phyloP scores from a whole-genome alignment of 2,888 invertebrate species.

The Mechanitis messenoides region DNA sequence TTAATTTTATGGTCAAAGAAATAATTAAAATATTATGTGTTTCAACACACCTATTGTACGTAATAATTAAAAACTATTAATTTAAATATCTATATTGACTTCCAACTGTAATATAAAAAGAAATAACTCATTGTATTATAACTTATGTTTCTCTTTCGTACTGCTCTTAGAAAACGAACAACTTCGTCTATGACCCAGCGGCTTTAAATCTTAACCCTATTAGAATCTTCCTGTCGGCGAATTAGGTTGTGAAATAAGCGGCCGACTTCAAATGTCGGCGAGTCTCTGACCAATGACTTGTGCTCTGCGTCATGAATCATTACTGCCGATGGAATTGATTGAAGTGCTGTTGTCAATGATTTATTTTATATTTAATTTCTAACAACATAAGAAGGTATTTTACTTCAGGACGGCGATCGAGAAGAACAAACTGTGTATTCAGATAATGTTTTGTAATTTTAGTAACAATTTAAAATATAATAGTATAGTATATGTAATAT shows the following conservation, averaged over 20 bases:
- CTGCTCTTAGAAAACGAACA: constrained; percentile 1
- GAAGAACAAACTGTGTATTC: no score
- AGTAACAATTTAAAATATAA: no score
- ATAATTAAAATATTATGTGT: no score
- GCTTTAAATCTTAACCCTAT: constrained; percentile 68
- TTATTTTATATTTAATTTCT: constrained; percentile 29
- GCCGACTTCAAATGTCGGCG: constrained; percentile 50
- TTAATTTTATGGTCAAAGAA: no score
- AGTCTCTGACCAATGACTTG: constrained; percentile 49
- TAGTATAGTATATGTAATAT: no score
- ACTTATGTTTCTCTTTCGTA: not conserved
- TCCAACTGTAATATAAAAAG: no score
- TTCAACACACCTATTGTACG: no score
- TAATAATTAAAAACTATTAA: no score
- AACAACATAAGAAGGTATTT: not conserved
- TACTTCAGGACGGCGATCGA: not conserved
- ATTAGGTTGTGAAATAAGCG: constrained; percentile 57
- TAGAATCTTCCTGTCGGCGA: constrained; percentile 65
- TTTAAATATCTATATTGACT: no score
- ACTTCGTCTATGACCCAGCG: constrained; percentile 48
- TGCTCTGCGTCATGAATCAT: constrained; percentile 48
- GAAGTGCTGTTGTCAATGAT: constrained; percentile 37
- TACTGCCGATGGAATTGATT: constrained; percentile 51
- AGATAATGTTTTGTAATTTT: no score
- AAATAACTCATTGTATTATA: not conserved